Evolutionary conservation across 2,888 invertebrate genomes (phyloP), one percentile per base, ranked within the genome.

Genomic region (Tachina lurida): DNA sequence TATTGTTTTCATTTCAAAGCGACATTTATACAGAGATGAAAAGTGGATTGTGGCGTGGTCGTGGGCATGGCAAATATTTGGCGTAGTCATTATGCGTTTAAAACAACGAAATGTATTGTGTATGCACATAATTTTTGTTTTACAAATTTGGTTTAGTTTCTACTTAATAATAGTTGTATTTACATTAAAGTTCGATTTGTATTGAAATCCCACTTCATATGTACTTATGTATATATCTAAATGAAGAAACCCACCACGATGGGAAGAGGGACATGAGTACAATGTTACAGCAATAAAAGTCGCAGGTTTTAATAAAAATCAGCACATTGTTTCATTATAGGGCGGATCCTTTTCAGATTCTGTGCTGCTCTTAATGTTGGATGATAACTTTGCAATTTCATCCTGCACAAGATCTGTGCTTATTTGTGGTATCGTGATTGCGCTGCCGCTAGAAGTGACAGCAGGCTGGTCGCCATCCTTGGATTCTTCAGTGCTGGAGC

Each of bases 261-360:
- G 45, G 22, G 15, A 15, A 49, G 43, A 22, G 13, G 39, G 56
- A 10, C 47, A 58, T 17, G n/a, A 10, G 10, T 49, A 17, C 2
- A 67, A 67, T 17, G 17, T 41, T 13, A 19, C 52, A 41, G 39
- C 15, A 39, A 80, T 19, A 56, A 73, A 58, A 15, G 41, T 12
- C 17, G n/a, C 3, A 15, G 79, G 12, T 63, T 83, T 80, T 15
- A 79, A 71, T 76, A 78, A 81, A 86, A 89, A 90, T 91, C 92
- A 93, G 91, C 93, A 93, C 93, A 93, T 93, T 83, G 93, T 93
- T 89, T 93, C 93, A 88, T 93, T 93, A 87, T 91, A 92, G 58
- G 93, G 92, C 87, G 93, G 92, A 89, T 93, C 93, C 87, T 93
- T 93, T 82, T 93, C 93, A 67, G 93, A 93, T 54, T 93, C 93